Conservation (phyloP, 2,113 vertebrate genomes). For the Mirza zaza region DNA sequence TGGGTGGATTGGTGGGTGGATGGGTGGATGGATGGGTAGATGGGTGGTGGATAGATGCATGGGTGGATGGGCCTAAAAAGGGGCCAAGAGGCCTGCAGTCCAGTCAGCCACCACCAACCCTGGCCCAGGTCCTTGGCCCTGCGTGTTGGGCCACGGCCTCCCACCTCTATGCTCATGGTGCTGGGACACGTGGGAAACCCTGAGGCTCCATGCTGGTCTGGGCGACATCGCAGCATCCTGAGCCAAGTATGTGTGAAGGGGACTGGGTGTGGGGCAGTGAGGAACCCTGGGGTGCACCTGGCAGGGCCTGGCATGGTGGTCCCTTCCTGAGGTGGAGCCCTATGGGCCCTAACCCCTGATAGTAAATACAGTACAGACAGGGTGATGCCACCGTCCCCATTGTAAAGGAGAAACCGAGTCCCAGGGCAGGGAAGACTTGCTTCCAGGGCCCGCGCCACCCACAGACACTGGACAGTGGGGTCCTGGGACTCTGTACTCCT, state of each 20-base stretch:
- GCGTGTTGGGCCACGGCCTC: rapidly evolving
- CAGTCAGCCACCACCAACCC: neutral
- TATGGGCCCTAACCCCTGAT: rapidly evolving
- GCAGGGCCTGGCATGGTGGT: neutral
- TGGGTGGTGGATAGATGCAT: neutral
- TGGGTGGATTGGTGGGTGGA: too few species aligned
- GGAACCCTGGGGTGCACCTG: neutral
- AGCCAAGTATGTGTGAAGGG: rapidly evolving
- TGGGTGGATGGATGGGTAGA: too few species aligned
- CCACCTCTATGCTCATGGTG: rapidly evolving
- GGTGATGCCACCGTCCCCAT: neutral
- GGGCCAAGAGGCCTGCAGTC: neutral
- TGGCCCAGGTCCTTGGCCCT: rapidly evolving
- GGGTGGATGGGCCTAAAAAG: neutral
- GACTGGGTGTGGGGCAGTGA: rapidly evolving
- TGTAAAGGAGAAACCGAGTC: rapidly evolving
- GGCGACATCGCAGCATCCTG: rapidly evolving
- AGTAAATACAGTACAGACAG: neutral
- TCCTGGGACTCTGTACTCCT: neutral
- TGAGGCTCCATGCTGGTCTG: neutral
- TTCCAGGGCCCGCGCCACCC: rapidly evolving
- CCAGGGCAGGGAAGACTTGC: neutral
- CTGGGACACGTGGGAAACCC: neutral
- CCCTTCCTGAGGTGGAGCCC: neutral
- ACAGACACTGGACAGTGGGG: too few species aligned